A percentile compares a stretch with the other conserved stretches of the same genome.
Evolutionary conservation across 2,113 vertebrate genomes (phyloP).

Genomic region (Eulemur macaco): DNA sequence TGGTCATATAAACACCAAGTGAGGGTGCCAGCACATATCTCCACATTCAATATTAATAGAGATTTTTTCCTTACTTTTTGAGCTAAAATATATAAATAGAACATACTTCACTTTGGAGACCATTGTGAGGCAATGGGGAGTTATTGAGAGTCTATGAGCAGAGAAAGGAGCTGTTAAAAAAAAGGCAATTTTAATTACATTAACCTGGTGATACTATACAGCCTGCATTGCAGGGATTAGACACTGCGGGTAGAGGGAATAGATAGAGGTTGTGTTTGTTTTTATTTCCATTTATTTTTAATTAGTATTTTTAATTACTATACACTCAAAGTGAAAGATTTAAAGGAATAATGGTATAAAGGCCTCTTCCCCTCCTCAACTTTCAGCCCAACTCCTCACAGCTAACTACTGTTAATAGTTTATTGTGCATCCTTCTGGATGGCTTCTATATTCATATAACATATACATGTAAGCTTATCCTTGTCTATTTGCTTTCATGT

Average conservation of each 20-base stretch:
- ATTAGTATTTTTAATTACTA: not conserved
- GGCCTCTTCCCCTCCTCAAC: not conserved
- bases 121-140: not conserved
- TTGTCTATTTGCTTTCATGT: not conserved
- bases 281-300: slow-evolving; percentile 8
- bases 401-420: not conserved
- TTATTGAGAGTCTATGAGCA: not conserved
- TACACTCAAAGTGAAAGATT: not conserved
- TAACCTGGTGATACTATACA: not conserved
- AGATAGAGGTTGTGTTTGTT: not conserved
- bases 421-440: not conserved
- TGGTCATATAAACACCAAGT: not conserved
- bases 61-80: not conserved
- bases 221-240: not conserved
- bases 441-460: not conserved
- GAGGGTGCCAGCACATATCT: not conserved
- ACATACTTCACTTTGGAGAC: not conserved
- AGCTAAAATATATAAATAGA: slow-evolving; percentile 23
- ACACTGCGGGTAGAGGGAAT: not conserved
- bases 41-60: not conserved
- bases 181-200: not conserved
- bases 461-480: not conserved
- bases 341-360: not conserved
- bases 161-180: not conserved
- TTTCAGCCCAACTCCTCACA: not conserved